phyloP scores from a whole-genome alignment of 2,797 vertebrate species.

The Rhadinocentrus ornatus region DNA sequence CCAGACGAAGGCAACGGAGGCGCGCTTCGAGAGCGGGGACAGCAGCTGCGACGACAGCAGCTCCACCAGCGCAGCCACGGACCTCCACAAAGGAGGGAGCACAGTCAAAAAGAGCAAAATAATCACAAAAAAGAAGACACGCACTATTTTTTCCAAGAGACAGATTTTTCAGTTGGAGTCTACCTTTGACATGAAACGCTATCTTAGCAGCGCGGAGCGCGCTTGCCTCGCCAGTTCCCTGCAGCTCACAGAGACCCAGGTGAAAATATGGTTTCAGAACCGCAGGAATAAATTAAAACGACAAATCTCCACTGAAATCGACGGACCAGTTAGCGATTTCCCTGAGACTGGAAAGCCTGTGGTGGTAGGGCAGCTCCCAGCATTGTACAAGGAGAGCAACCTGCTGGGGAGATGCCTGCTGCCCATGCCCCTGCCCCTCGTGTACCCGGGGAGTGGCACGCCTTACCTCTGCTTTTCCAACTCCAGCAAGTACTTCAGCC shows the following conservation, averaged over 20 bases:
- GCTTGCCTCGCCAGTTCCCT: constrained; percentile 89
- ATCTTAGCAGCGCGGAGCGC: constrained; percentile 90
- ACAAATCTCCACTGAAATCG: constrained; percentile 85
- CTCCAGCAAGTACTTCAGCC: constrained; percentile 87
- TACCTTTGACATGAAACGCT: constrained; percentile 88
- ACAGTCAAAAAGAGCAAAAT: constrained; percentile 80
- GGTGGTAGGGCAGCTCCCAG: constrained; percentile 78
- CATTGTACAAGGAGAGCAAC: constrained; percentile 86
- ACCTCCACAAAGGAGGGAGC: constrained; percentile 42
- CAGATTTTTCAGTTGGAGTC: constrained; percentile 89
- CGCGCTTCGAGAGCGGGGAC: constrained; percentile 79
- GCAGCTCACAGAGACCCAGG: constrained; percentile 86
- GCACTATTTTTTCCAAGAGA: constrained; percentile 91
- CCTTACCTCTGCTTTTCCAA: constrained; percentile 90
- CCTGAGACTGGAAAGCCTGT: constrained; percentile 77
- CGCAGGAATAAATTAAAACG: constrained; percentile 89
- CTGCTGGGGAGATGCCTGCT: constrained; percentile 86
- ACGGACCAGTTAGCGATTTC: constrained; percentile 79
- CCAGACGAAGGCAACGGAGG: constrained; percentile 45
- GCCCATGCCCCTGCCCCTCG: constrained; percentile 87
- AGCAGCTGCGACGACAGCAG: constrained; percentile 77
- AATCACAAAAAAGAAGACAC: constrained; percentile 86
- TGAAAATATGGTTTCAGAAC: constrained; percentile 89
- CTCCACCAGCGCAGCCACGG: constrained; percentile 56
- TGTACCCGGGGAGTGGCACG: constrained; percentile 86